Percentiles rank a stretch among this genome's conserved stretches.
phyloP scores from a whole-genome alignment of 2,888 invertebrate genomes.

The Tortrix viridana region DNA sequence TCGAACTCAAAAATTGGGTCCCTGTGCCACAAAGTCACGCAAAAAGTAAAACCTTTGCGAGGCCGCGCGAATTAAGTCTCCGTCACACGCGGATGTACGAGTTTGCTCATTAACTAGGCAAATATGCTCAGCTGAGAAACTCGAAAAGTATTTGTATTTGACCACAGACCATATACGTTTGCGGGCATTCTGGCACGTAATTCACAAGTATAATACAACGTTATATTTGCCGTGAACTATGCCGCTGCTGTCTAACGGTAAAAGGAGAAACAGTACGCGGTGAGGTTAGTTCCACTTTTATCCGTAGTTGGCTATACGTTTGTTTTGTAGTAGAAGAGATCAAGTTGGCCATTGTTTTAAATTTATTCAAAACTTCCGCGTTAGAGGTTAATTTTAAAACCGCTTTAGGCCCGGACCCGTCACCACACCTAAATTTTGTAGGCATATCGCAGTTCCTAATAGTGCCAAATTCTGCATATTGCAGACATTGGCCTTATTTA shows the following conservation, averaged over 20 bases:
- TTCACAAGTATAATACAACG: constrained; percentile 4
- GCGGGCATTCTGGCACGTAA: constrained; percentile 17
- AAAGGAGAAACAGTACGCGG: not conserved
- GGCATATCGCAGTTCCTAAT: no score
- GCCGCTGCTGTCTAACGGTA: constrained; percentile 1
- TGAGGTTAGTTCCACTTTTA: not conserved
- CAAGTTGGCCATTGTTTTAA: not conserved
- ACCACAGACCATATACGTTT: constrained; percentile 13
- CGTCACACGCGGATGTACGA: constrained; percentile 44
- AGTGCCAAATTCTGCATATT: no score
- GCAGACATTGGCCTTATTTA: no score
- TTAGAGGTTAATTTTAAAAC: no score
- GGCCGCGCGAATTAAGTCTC: not conserved
- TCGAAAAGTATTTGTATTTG: constrained; percentile 39
- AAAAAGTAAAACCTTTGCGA: not conserved
- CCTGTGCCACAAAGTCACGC: not conserved
- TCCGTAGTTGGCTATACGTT: not conserved
- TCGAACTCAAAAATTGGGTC: no score
- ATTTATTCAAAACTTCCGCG: no score
- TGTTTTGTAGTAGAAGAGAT: not conserved
- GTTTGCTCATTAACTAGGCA: constrained; percentile 47
- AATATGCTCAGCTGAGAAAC: constrained; percentile 42
- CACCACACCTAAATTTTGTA: no score
- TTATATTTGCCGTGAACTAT: not conserved
- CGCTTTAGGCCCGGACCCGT: no score